These are phyloP conservation scores for Sinocyclocheilus anshuiensis DNA, from an alignment of 2,113 vertebrate genomes.

Conservation along the genomic window DNA sequence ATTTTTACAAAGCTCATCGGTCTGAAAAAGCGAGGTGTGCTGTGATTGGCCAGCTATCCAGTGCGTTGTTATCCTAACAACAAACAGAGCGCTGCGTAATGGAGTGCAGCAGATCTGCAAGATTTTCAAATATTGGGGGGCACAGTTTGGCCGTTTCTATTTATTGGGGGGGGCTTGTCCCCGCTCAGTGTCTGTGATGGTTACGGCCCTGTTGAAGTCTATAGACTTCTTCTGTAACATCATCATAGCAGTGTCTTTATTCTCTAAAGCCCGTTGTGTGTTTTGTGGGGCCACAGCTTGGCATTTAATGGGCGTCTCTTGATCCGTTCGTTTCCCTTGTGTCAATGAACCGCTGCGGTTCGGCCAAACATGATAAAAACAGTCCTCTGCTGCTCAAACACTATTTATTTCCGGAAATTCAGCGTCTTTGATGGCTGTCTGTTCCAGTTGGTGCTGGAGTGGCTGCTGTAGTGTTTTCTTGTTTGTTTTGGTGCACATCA, in stretches of 20 bases:
- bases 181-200: too few species aligned
- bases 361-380: conserved; percentile 12
- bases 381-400: conserved; percentile 26
- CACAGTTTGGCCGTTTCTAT: too few species aligned
- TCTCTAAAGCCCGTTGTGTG: neutral
- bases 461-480: neutral
- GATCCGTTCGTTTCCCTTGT: conserved; percentile 26
- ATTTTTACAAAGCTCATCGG: too few species aligned
- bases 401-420: conserved; percentile 43
- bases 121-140: too few species aligned
- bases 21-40: too few species aligned
- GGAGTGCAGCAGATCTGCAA: too few species aligned
- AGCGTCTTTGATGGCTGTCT: conserved; percentile 10
- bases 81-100: too few species aligned
- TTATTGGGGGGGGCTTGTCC: too few species aligned
- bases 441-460: conserved; percentile 18
- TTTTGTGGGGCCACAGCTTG: conserved; percentile 42
- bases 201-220: too few species aligned
- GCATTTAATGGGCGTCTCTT: conserved; percentile 42
- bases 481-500: neutral
- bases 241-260: neutral
- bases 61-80: too few species aligned
- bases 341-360: conserved; percentile 36
- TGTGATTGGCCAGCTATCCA: too few species aligned
- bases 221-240: neutral